Base-by-base conservation (phyloP, 2,888 invertebrate species). In the Drosophila algonquin region DNA sequence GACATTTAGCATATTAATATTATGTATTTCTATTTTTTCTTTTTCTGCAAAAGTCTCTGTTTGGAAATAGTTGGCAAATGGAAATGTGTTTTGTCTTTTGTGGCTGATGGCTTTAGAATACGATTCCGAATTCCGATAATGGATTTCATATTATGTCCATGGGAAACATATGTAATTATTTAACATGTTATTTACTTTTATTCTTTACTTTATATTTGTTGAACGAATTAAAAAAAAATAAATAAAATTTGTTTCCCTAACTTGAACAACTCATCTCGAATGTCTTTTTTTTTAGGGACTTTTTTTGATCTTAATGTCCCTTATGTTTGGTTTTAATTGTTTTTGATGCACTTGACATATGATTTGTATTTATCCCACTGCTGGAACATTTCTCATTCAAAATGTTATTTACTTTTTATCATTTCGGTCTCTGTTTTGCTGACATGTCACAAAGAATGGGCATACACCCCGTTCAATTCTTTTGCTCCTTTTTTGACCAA, bases 401-500 rank as follows among this genome's bases (percentile, higher is more conserved):
- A 35, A 40, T 40, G 40, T 40, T 40, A n/a, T 50, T 35, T 59
- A 62, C 46, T 32, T 65, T 61, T 75, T 62, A 51, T 64, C 24
- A 18, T 30, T 51, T 54, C 45, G 46, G n/a, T 62, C 54, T 71
- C 40, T 35, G 48, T 54, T 63, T 51, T 32, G 50, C 51, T 46
- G 55, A 47, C 80, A 55, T 77, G 79, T 77, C 81, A 68, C 63
- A 27, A 63, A 47, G 62, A 73, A 72, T 80, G 83, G 67, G 68
- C 61, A 73, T 68, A 81, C 76, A 68, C 67, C 68, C 61, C 61
- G 69, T 68, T 79, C 73, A 71, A 69, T 68, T 87, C 73, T 69
- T 69, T 65, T 47, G 54, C 46, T 73, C 60, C 59, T 62, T 57
- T 53, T 61, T 77, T 70, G 52, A 52, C 67, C 67, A 73, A 75